These are phyloP conservation scores for Pedetes capensis DNA, from an alignment of 2,113 vertebrate genomes.

Conservation along the genomic window DNA sequence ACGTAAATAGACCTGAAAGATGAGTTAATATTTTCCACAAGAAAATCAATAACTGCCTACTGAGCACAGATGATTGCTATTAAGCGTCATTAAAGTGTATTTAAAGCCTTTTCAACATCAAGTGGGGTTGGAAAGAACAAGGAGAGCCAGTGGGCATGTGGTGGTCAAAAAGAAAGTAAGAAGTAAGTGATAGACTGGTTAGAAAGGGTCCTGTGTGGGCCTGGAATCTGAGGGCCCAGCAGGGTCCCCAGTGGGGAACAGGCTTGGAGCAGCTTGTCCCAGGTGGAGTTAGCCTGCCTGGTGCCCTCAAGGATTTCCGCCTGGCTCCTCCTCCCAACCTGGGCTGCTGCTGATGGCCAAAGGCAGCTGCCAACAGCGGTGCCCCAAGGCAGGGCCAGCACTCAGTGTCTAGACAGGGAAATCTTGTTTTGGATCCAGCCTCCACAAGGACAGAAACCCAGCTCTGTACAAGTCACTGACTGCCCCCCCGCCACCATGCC, in stretches of 20 bases:
- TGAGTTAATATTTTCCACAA: conserved; percentile 54
- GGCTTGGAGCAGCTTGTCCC: not conserved
- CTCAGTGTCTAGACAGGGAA: not conserved
- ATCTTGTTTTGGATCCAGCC: not conserved
- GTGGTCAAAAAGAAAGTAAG: not conserved
- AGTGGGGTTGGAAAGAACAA: not conserved
- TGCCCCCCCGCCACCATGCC: rapidly evolving
- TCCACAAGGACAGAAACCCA: not conserved
- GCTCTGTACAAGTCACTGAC: too few species aligned
- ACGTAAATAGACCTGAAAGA: conserved; percentile 54
- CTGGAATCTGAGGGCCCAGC: not conserved
- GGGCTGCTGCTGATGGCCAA: not conserved
- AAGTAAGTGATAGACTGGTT: not conserved
- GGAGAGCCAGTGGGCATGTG: not conserved
- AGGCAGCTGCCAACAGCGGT: not conserved
- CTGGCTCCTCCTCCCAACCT: too few species aligned
- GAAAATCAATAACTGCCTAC: conserved; percentile 42
- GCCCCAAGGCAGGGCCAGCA: not conserved
- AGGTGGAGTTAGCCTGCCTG: not conserved
- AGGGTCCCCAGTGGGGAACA: not conserved
- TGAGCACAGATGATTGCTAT: not conserved
- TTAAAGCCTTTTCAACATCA: conserved; percentile 20
- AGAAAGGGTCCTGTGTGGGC: not conserved
- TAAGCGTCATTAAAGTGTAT: conserved; percentile 17
- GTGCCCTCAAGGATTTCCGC: not conserved